These are phyloP conservation scores for Busarellus nigricollis DNA, from an alignment of 2,797 vertebrate species.

Conservation along the genomic window DNA sequence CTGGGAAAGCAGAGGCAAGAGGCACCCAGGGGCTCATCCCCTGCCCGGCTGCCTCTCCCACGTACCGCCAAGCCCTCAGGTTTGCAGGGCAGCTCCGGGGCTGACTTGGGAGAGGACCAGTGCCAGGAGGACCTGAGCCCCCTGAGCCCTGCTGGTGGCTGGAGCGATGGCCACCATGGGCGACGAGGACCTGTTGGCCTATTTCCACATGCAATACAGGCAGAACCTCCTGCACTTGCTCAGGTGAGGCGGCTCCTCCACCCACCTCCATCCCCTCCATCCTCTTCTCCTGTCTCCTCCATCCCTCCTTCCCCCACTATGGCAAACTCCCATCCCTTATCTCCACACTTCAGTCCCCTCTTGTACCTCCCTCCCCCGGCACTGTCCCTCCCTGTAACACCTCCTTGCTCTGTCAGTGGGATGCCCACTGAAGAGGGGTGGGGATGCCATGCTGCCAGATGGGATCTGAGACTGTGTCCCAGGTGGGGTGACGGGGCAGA, in stretches of 20 bases:
- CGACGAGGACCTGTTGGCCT: slow-evolving; percentile 9
- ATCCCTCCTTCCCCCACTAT: fast-evolving
- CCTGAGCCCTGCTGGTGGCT: background rate
- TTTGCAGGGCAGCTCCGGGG: background rate
- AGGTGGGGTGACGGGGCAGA: too few relatives aligned
- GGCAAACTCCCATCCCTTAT: background rate
- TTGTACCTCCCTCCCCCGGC: background rate
- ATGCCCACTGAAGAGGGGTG: background rate
- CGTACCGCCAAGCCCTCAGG: fast-evolving
- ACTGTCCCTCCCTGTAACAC: too few relatives aligned
- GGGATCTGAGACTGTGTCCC: background rate
- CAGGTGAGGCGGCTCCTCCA: slow-evolving; percentile 23
- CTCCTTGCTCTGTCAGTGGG: too few relatives aligned
- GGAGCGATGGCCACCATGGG: slow-evolving; percentile 1
- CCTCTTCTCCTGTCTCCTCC: background rate
- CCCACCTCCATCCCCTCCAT: too few relatives aligned
- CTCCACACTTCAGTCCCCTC: background rate
- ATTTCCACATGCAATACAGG: slow-evolving; percentile 46
- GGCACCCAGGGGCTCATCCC: background rate
- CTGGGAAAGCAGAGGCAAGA: background rate
- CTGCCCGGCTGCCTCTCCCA: background rate
- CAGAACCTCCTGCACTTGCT: slow-evolving; percentile 21
- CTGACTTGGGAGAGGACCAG: background rate
- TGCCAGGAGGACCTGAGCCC: background rate
- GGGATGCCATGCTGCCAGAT: background rate